Evolutionary conservation across 1,140 invertebrate species (phyloP).

Genomic region (Aporrectodea caliginosa): DNA sequence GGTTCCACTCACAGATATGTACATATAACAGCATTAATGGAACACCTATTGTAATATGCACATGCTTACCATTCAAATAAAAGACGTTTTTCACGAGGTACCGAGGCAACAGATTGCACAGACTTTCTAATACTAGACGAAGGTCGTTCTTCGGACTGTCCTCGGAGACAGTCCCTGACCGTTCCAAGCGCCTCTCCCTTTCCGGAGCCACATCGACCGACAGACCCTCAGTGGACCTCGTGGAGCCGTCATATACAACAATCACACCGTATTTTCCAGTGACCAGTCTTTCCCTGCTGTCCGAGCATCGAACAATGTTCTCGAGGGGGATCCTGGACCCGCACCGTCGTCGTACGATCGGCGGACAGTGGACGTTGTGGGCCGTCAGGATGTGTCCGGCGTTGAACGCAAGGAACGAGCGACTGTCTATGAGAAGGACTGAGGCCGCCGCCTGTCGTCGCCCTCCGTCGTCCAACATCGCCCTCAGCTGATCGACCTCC

Average conservation of each 20-base stretch:
- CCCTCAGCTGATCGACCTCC: neutral
- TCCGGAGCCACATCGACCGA: neutral
- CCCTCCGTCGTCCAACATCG: neutral
- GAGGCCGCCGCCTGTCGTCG: too few relatives aligned
- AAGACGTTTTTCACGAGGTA: neutral
- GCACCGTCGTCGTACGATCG: conserved; percentile 48
- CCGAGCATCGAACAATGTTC: neutral
- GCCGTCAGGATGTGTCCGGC: conserved; percentile 47
- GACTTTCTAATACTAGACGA: neutral
- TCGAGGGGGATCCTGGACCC: neutral
- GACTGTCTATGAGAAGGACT: conserved; percentile 46
- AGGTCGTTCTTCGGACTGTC: neutral
- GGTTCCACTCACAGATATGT: too few relatives aligned
- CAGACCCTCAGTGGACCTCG: neutral
- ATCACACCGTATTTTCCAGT: neutral
- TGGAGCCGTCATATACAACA: neutral
- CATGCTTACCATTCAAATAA: neutral
- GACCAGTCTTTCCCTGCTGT: neutral
- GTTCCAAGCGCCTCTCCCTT: too few relatives aligned
- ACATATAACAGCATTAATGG: too few relatives aligned
- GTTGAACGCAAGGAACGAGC: conserved; percentile 54
- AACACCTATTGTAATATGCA: too few relatives aligned
- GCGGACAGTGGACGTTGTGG: conserved; percentile 54
- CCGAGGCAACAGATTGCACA: neutral
- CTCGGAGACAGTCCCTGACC: too few relatives aligned